These are phyloP conservation scores for Platorchestia sp. DNA, from an alignment of 1,140 invertebrate genomes.

Conservation along the genomic window DNA sequence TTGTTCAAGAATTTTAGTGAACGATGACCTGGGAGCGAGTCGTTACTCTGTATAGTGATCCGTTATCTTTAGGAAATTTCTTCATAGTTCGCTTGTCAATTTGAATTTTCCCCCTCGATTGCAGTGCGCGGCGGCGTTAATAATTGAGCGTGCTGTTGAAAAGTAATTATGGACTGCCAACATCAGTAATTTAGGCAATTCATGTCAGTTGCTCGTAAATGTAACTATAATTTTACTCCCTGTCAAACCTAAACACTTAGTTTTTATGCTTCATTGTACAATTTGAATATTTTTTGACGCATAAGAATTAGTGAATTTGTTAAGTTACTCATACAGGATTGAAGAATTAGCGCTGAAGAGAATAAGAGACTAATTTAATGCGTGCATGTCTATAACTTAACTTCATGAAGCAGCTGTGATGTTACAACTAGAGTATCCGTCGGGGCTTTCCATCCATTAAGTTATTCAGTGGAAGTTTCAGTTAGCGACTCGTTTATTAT, in stretches of 20 bases:
- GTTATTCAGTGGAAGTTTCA: neutral
- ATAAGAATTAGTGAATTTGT: neutral
- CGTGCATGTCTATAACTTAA: neutral
- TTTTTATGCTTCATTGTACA: neutral
- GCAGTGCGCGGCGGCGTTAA: neutral
- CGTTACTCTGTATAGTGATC: neutral
- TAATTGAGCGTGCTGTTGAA: neutral
- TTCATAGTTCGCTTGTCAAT: neutral
- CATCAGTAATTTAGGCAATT: neutral
- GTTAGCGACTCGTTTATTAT: neutral
- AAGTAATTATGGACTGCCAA: neutral
- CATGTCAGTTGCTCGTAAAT: neutral
- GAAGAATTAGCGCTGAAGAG: neutral
- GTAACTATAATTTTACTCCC: neutral
- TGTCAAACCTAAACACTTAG: neutral
- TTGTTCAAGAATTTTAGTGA: neutral
- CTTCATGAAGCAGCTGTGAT: neutral
- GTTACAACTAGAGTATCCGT: neutral
- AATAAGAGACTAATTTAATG: neutral
- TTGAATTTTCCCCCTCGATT: neutral
- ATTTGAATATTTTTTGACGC: neutral
- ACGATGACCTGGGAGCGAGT: neutral
- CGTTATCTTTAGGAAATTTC: neutral
- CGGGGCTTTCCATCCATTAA: neutral
- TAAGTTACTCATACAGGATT: neutral